Percentiles rank a stretch among this genome's conserved stretches.
phyloP scores from a whole-genome alignment of 2,888 invertebrate genomes.

The Lymantria monacha region DNA sequence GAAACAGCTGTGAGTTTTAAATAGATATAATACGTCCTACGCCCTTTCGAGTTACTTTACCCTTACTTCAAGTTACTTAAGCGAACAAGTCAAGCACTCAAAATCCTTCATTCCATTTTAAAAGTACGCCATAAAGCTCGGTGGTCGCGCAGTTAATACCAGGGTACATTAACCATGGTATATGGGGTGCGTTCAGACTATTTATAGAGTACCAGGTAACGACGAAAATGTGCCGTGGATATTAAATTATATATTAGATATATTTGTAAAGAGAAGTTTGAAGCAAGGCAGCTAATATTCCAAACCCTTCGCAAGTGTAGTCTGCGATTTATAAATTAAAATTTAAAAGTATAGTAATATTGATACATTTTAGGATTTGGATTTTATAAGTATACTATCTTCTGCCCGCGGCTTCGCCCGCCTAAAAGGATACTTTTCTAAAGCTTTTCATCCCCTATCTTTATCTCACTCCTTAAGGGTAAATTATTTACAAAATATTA shows the following conservation, averaged over 20 bases:
- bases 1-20: background rate
- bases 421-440: too few species aligned
- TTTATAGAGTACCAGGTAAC: slow-evolving; percentile 39
- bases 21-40: background rate
- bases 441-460: too few species aligned
- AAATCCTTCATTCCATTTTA: slow-evolving; percentile 10
- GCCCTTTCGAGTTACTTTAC: background rate
- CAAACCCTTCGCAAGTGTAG: too few species aligned
- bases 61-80: background rate
- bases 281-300: background rate
- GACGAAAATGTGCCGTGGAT: background rate
- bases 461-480: too few species aligned
- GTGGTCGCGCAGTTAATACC: slow-evolving; percentile 36
- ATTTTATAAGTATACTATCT: too few species aligned
- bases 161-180: slow-evolving; percentile 34
- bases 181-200: slow-evolving; percentile 30
- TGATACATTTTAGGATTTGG: too few species aligned
- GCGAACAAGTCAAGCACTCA: slow-evolving; percentile 12
- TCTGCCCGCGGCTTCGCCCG: too few species aligned
- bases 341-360: too few species aligned
- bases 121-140: slow-evolving; percentile 24
- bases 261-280: background rate
- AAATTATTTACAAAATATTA: too few species aligned
- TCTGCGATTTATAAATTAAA: too few species aligned
- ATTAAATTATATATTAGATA: background rate